These are phyloP conservation scores for Carassius auratus DNA, from an alignment of 2,113 vertebrate species.

Conservation along the genomic window DNA sequence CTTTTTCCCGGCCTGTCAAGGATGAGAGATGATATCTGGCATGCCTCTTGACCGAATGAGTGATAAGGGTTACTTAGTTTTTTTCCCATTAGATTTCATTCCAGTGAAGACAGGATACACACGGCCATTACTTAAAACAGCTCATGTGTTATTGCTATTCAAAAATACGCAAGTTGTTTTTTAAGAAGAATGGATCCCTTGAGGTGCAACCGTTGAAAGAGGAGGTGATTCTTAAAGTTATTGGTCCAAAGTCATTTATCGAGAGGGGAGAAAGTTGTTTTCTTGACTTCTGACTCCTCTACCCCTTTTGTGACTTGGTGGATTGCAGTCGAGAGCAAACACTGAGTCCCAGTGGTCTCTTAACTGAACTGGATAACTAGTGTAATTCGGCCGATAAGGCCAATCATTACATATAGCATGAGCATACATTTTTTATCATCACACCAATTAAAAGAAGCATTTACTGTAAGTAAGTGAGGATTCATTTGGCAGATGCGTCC, in stretches of 20 bases:
- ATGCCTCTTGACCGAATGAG: conserved; percentile 40
- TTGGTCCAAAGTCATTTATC: conserved; percentile 6
- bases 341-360: conserved; percentile 3
- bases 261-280: conserved; percentile 30
- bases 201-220: conserved; percentile 23
- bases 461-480: neutral
- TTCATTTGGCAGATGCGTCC: neutral
- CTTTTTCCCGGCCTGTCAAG: conserved; percentile 7
- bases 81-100: conserved; percentile 46
- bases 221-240: conserved; percentile 22
- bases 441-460: neutral
- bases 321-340: conserved; percentile 35
- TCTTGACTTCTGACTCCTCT: conserved; percentile 43
- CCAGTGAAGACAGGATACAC: conserved; percentile 6
- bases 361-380: neutral
- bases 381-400: too few species aligned
- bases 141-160: conserved; percentile 42
- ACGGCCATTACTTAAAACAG: conserved; percentile 28
- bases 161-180: neutral
- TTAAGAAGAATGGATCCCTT: conserved; percentile 33
- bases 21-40: conserved; percentile 16
- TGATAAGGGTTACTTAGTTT: conserved; percentile 35
- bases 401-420: neutral
- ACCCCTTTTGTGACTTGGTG: conserved; percentile 32
- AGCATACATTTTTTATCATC: neutral